These are phyloP conservation scores for Tauraco hartlaubi DNA, from an alignment of 2,797 vertebrate genomes.

Conservation along the genomic window DNA sequence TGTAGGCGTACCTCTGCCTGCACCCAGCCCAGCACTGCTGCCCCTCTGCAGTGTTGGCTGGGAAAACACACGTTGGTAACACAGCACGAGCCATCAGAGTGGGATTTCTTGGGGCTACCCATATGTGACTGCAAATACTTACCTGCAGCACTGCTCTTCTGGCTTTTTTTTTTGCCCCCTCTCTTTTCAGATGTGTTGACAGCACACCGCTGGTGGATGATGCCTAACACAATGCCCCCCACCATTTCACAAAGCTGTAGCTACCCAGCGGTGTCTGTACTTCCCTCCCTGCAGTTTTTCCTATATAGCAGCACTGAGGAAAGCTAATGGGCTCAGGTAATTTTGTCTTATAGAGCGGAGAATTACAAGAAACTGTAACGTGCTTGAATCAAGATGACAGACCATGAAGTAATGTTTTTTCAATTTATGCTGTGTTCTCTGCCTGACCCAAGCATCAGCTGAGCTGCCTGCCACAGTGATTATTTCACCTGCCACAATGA, in stretches of 20 bases:
- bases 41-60: not conserved
- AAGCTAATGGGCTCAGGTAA: conserved; percentile 24
- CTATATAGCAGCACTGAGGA: not conserved
- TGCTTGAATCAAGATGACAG: conserved; percentile 72
- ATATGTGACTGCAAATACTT: not conserved
- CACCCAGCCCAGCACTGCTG: rapidly evolving
- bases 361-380: conserved; percentile 11
- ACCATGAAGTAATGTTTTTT: conserved; percentile 66
- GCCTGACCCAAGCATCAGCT: conserved; percentile 24
- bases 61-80: rapidly evolving
- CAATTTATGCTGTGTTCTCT: conserved; percentile 10
- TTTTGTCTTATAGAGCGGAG: conserved; percentile 27
- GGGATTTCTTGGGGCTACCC: not conserved
- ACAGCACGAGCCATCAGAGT: rapidly evolving
- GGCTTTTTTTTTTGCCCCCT: not conserved
- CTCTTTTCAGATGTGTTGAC: not conserved
- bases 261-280: not conserved
- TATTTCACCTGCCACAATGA: conserved; percentile 41
- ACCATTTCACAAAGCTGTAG: not conserved
- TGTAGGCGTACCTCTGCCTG: not conserved
- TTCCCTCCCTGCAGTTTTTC: not conserved
- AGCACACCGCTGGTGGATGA: not conserved
- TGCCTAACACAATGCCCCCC: rapidly evolving
- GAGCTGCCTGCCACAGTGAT: conserved; percentile 60
- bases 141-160: not conserved